These are phyloP conservation scores for Amblyraja radiata DNA, from an alignment of 2,797 vertebrate species.

Conservation along the genomic window DNA sequence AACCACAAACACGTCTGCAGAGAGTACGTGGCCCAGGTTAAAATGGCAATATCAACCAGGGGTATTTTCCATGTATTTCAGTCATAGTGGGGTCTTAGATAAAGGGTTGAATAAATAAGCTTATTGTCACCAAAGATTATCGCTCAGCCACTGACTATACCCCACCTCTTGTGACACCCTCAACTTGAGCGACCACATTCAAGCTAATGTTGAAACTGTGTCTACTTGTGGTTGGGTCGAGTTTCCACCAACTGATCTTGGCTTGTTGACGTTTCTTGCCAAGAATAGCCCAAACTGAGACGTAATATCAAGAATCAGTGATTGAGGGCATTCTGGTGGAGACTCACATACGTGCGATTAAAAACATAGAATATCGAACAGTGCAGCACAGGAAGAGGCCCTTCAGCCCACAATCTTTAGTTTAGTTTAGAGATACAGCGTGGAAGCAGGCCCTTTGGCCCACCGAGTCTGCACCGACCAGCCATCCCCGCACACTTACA, in stretches of 20 bases:
- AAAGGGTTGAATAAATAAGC: not conserved
- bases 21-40: not conserved
- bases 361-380: not conserved
- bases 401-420: too few species aligned
- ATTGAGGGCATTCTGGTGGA: too few species aligned
- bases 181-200: not conserved
- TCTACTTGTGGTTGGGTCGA: constrained; percentile 7
- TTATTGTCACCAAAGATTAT: not conserved
- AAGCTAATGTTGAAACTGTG: not conserved
- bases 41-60: not conserved
- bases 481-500: too few species aligned
- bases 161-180: not conserved
- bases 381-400: not conserved
- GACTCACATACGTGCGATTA: not conserved
- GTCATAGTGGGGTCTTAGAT: not conserved
- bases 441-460: too few species aligned
- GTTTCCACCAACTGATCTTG: not conserved
- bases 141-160: not conserved
- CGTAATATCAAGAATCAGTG: not conserved
- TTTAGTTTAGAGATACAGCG: too few species aligned
- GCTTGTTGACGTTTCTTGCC: not conserved
- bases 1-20: too few species aligned
- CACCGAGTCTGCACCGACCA: too few species aligned
- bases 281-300: not conserved
- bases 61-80: not conserved